Base-by-base conservation (phyloP, 2,797 vertebrate genomes). In the Lepus townsendii region DNA sequence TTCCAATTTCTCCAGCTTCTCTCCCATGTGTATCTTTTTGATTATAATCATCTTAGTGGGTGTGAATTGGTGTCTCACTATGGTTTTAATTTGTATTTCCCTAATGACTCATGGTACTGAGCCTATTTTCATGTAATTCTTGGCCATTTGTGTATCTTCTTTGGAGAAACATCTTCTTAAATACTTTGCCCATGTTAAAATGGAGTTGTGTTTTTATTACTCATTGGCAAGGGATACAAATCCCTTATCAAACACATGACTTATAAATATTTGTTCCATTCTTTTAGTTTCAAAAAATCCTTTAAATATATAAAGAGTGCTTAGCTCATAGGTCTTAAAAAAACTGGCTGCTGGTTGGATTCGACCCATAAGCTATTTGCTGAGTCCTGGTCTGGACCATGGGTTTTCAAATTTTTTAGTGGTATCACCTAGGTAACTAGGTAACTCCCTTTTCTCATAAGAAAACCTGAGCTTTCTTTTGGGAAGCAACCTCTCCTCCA, bases 161-260 rank as follows among this genome's bases (percentile, higher is more conserved):
- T 79, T 88, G 60, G 84, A 47, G 71, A 90, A 90, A 71, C 27
- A 6, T 85, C 32, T 84, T 38, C 57, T 96, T 30, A 77, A 89
- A 86, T n/a, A 16, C 17, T 92, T 76, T 90, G 42, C 17, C 62
- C 63, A 89, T 84, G 76, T 94, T 79, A 57, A 80, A 77, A 42
- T 62, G 35, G 22, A 3, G 6, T 78, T 91, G 22, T 75, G 27
- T 62, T 93, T 57, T 79, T 60, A 72, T 68, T 89, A 11, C 88
- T 89, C 47, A 86, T 13, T 73, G 69, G 24, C 79, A 66, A 72
- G 62, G 32, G 42, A 62, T 69, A 80, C 24, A 75, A 90, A 82
- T 80, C 50, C 22, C 14, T 88, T 71, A 69, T 57, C 30, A 90
- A 73, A 52, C 8, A n/a, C 54, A 78, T 68, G n/a, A 60, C 60